phyloP scores from a whole-genome alignment of 2,113 vertebrate genomes.

The Triplophysa dalaica region DNA sequence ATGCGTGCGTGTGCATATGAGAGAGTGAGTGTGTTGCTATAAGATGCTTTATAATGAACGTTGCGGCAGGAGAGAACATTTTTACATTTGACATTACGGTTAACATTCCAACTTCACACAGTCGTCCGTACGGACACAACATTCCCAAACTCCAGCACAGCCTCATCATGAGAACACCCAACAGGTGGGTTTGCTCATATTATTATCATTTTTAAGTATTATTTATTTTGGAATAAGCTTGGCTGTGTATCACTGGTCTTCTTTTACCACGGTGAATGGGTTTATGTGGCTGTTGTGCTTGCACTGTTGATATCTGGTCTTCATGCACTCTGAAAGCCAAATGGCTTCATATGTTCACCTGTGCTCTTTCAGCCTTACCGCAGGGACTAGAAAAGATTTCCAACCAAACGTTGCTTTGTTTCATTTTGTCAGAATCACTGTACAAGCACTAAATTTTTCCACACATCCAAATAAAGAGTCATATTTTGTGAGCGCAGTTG shows the following conservation, averaged over 20 bases:
- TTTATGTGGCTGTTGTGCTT: no score
- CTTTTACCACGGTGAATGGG: background rate
- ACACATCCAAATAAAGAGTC: background rate
- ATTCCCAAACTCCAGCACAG: conserved; percentile 31
- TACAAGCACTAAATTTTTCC: background rate
- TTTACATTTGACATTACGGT: conserved; percentile 15
- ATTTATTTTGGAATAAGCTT: conserved; percentile 17
- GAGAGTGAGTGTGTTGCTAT: background rate
- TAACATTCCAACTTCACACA: conserved; percentile 20
- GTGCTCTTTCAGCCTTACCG: background rate
- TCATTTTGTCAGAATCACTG: background rate
- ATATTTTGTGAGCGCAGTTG: background rate
- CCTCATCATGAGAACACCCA: background rate
- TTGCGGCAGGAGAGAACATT: background rate
- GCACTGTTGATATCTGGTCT: no score
- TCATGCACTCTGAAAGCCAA: no score
- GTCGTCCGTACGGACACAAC: background rate
- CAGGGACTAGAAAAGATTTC: background rate
- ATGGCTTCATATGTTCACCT: background rate
- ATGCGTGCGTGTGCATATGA: background rate
- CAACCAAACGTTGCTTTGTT: background rate
- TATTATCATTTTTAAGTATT: conserved; percentile 23
- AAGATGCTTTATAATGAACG: background rate
- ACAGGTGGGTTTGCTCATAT: background rate
- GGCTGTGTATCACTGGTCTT: conserved; percentile 1